Evolutionary conservation across 1,140 invertebrate genomes (phyloP), one percentile per base, ranked within the genome.

Genomic region (Sesamia nonagrioides): DNA sequence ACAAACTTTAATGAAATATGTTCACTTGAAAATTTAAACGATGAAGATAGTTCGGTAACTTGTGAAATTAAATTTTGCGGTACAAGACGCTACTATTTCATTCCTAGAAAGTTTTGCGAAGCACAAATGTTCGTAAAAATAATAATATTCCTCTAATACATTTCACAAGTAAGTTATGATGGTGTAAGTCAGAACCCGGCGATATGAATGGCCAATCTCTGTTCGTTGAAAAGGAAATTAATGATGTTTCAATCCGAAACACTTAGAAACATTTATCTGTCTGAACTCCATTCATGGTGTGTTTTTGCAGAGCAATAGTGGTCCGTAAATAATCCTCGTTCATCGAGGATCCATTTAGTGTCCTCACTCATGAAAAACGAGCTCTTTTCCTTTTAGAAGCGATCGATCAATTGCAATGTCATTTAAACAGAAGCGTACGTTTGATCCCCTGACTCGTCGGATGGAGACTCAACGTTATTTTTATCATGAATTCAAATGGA

Each of bases 371-470:
- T 91, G 90, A 92, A 90, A 91, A 93, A 92, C 86, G 89, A 91
- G 84, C 81, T 82, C 71, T 80, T 87, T 85, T 86, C 79, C 74
- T 83, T 85, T 80, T 80, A 82, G 78, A 68, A 69, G 77, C 85
- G 77, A 92, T 93, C 87, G 81, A 91, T 93, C 91, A 93, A 84
- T 79, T 79, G 27, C 89, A 91, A 91, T 89, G 88, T 89, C 86
- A 86, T 89, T 89, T 93, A 87, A 89, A 85, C 84, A 85, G 76
- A 87, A 84, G 87, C 82, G 85, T 86, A 91, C 79, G 82, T 83
- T 84, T 87, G 85, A 87, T 82, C 77, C 77, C 63, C 78, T 89
- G 86, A 88, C 85, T 89, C 84, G 86, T 82, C 71, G 77, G 72
- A 71, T 68, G 18, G 40, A 15, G 42, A 18, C 66, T n/a, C 35